Percentiles rank a stretch among this genome's conserved stretches.
Evolutionary conservation across 2,113 vertebrate species (phyloP).

Genomic region (Turnix velox): DNA sequence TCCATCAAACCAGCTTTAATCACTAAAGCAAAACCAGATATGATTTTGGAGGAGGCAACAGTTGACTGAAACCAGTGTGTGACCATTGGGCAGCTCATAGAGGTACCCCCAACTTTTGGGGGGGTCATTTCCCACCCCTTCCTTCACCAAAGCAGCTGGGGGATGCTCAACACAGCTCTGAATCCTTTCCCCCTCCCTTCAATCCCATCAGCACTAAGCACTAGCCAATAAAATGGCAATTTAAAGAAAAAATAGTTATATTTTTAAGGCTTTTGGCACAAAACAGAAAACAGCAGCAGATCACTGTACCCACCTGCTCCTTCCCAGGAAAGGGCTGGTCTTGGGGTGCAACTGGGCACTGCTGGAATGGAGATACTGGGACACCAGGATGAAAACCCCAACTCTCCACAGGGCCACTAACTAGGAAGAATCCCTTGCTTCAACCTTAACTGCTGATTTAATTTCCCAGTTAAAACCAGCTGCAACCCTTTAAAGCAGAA

Average conservation of each 20-base stretch:
- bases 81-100: neutral
- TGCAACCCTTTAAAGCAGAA: neutral
- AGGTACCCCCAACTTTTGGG: neutral
- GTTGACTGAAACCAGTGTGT: neutral
- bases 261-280: neutral
- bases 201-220: neutral
- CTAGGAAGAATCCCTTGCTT: neutral
- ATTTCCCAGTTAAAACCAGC: neutral
- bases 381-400: accelerated
- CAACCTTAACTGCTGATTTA: accelerated
- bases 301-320: neutral
- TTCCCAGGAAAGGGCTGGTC: neutral
- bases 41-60: neutral
- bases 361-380: neutral
- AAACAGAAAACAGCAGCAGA: neutral
- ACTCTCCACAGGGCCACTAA: accelerated
- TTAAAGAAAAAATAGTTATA: too few relatives aligned
- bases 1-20: neutral
- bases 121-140: neutral
- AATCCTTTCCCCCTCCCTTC: accelerated
- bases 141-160: neutral
- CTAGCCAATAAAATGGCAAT: neutral
- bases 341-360: accelerated
- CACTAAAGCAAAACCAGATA: neutral
- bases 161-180: neutral